phyloP scores from a whole-genome alignment of 2,888 invertebrate species.

The Drosophila greeni region DNA sequence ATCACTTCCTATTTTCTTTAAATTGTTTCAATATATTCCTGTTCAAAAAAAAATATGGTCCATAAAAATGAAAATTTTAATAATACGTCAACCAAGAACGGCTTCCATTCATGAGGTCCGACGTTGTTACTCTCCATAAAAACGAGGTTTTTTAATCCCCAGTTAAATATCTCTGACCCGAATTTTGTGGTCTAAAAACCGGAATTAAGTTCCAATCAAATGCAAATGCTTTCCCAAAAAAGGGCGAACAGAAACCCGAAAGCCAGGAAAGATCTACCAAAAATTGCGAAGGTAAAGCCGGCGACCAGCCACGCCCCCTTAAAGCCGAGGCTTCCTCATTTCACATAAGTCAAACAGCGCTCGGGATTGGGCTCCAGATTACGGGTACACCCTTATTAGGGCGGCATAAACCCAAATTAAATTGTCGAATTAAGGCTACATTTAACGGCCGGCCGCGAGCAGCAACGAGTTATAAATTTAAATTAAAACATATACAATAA shows the following conservation, averaged over 20 bases:
- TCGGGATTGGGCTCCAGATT: conserved; percentile 23
- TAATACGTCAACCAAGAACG: conserved; percentile 5
- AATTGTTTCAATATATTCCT: neutral
- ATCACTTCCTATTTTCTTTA: neutral
- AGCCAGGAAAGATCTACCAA: conserved; percentile 17
- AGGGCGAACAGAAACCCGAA: neutral
- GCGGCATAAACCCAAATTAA: conserved; percentile 68
- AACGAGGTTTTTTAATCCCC: conserved; percentile 19
- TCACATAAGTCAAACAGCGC: conserved; percentile 45
- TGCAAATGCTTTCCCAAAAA: conserved; percentile 28
- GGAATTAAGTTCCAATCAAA: conserved; percentile 41
- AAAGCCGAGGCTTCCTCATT: conserved; percentile 61
- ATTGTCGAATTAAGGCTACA: conserved; percentile 70
- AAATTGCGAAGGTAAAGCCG: conserved; percentile 36
- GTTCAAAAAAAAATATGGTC: neutral
- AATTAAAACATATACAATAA: conserved; percentile 73
- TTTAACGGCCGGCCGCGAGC: conserved; percentile 51
- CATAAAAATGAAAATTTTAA: neutral
- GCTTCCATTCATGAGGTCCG: neutral
- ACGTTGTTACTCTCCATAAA: conserved; percentile 4
- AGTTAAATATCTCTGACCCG: conserved; percentile 26
- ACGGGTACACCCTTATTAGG: conserved; percentile 52
- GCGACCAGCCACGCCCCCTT: conserved; percentile 25
- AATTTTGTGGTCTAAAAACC: conserved; percentile 31
- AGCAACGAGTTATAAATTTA: conserved; percentile 54